Conservation (phyloP, 2,888 invertebrate genomes). For the Conomelus anceps region DNA sequence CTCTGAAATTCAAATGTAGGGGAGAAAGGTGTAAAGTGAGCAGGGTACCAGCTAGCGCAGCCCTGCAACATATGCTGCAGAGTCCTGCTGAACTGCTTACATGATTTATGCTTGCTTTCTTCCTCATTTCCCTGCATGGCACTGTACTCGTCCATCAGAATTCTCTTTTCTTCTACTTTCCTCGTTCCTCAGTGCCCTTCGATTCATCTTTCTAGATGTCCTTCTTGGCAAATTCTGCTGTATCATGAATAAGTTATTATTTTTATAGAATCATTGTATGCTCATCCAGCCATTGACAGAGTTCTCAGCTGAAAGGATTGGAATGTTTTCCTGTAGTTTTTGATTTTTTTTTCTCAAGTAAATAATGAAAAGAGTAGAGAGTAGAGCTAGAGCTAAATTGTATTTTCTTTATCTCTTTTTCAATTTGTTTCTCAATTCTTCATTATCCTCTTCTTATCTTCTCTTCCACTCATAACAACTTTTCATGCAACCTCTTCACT, state of each 20-base stretch:
- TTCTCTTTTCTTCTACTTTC: background rate
- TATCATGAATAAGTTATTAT: background rate
- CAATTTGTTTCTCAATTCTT: background rate
- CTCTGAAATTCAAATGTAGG: background rate
- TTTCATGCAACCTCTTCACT: background rate
- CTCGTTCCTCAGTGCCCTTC: too few relatives aligned
- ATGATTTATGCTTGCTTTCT: background rate
- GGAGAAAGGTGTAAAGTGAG: background rate
- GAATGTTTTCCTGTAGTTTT: too few relatives aligned
- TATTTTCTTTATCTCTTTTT: background rate
- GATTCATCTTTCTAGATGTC: background rate
- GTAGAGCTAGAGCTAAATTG: too few relatives aligned
- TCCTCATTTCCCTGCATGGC: background rate
- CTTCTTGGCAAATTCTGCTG: background rate
- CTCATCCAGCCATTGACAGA: background rate
- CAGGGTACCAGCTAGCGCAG: background rate
- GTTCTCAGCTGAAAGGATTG: too few relatives aligned
- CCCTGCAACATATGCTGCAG: background rate
- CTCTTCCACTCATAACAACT: background rate
- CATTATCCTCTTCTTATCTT: background rate
- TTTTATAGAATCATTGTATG: background rate
- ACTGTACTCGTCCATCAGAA: background rate
- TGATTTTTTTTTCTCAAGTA: too few relatives aligned
- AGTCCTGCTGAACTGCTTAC: background rate
- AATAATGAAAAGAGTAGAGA: too few relatives aligned